phyloP scores from a whole-genome alignment of 2,888 invertebrate genomes.

The Tipula confusa region DNA sequence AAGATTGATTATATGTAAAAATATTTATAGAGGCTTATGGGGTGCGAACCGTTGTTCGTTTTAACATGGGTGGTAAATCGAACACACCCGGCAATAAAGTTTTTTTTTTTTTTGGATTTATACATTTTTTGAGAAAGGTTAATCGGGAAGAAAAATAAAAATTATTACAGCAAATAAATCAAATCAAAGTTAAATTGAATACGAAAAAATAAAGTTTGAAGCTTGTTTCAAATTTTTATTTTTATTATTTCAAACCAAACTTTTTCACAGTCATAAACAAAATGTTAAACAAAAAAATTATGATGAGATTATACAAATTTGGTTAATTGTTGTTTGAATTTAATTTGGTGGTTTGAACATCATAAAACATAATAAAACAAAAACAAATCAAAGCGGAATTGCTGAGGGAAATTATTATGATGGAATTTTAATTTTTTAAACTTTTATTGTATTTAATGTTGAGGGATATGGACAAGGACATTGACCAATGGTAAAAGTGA shows the following conservation, averaged over 20 bases:
- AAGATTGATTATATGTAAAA: background rate
- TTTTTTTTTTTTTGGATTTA: background rate
- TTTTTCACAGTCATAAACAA: background rate
- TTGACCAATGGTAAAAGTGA: no score
- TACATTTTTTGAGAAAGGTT: background rate
- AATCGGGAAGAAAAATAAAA: background rate
- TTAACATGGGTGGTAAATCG: background rate
- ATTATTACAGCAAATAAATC: background rate
- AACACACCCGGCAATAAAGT: background rate
- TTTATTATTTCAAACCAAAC: background rate
- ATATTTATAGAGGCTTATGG: background rate
- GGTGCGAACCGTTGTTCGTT: background rate
- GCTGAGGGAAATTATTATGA: background rate
- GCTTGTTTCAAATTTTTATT: background rate
- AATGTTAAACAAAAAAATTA: constrained; percentile 3
- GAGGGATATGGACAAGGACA: no score
- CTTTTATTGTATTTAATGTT: no score
- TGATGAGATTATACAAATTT: background rate
- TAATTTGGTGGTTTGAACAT: background rate
- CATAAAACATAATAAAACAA: background rate
- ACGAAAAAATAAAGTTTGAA: background rate
- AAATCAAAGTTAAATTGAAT: constrained; percentile 9
- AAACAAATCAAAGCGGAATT: background rate
- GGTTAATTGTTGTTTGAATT: background rate
- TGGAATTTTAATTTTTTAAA: no score